phyloP scores from a whole-genome alignment of 1,140 invertebrate species.

The Mycetomoellerius zeteki region DNA sequence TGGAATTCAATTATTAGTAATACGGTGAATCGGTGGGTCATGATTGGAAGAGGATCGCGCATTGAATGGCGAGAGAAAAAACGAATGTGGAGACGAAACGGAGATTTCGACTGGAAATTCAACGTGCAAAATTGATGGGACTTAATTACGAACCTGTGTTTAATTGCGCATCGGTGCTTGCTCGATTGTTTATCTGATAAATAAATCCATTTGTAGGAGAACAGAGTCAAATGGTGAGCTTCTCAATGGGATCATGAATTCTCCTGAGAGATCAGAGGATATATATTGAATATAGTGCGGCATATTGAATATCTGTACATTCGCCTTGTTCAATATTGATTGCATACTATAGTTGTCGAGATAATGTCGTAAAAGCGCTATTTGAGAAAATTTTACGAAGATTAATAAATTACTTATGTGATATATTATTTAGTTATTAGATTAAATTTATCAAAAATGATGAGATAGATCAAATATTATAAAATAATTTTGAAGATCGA shows the following conservation, averaged over 20 bases:
- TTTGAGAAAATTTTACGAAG: background rate
- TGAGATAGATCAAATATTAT: background rate
- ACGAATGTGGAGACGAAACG: slow-evolving; percentile 30
- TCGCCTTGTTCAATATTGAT: slow-evolving; percentile 6
- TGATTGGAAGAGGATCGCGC: slow-evolving; percentile 66
- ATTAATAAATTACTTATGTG: slow-evolving; percentile 3
- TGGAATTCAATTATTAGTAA: slow-evolving; percentile 78
- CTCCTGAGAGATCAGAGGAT: background rate
- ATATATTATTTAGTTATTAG: background rate
- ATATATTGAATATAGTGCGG: slow-evolving; percentile 7
- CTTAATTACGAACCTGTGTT: slow-evolving; percentile 66
- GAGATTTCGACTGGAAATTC: slow-evolving; percentile 58
- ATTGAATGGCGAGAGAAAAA: slow-evolving; percentile 14
- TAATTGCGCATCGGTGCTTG: slow-evolving; percentile 52
- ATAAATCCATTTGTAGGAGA: slow-evolving; percentile 20
- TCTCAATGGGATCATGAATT: slow-evolving; percentile 40
- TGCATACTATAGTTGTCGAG: background rate
- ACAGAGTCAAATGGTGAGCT: slow-evolving; percentile 20
- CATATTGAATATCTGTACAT: background rate
- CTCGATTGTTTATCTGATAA: slow-evolving; percentile 46
- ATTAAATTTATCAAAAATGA: background rate
- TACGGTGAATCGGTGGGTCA: slow-evolving; percentile 56
- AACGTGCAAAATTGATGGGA: slow-evolving; percentile 69
- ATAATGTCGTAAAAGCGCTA: background rate
- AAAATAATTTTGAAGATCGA: background rate